Conservation (phyloP, 2,888 invertebrate species). For the Acanthopleura granulata region DNA sequence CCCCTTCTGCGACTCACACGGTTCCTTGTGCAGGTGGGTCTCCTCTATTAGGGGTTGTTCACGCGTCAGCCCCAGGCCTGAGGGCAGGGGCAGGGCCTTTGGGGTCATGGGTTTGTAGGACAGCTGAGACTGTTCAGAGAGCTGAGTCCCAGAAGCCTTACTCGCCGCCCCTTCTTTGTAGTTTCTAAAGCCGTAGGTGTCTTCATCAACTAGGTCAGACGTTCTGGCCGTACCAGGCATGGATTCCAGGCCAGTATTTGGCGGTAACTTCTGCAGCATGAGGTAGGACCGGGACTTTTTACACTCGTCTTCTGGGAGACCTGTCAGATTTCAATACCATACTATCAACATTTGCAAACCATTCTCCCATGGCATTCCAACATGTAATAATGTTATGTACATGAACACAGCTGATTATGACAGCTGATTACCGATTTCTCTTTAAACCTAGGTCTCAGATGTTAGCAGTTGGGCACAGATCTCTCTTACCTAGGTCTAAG, state of each 20-base stretch:
- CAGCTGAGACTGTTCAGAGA: constrained; percentile 61
- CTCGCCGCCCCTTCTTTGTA: constrained; percentile 33
- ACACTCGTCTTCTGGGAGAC: constrained; percentile 55
- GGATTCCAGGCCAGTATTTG: background rate
- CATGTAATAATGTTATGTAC: no score
- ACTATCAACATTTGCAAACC: no score
- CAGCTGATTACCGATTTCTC: no score
- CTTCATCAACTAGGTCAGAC: constrained; percentile 40
- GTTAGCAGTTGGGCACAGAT: no score
- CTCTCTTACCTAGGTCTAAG: no score
- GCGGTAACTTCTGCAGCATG: constrained; percentile 40
- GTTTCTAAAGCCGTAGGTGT: constrained; percentile 43
- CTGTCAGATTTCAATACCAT: constrained; percentile 27
- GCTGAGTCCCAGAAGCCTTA: constrained; percentile 24
- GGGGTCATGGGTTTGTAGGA: constrained; percentile 66
- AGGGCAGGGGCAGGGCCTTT: constrained; percentile 63
- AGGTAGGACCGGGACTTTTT: constrained; percentile 60
- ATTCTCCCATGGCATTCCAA: no score
- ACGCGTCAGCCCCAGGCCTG: constrained; percentile 45
- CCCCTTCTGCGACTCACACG: constrained; percentile 23
- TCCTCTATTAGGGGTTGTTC: constrained; percentile 41
- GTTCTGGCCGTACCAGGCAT: constrained; percentile 39
- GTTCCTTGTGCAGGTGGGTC: constrained; percentile 22
- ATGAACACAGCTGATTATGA: no score
- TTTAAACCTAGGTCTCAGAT: no score